Conservation (phyloP, 2,888 invertebrate species). For the Pristionchus mayeri region DNA sequence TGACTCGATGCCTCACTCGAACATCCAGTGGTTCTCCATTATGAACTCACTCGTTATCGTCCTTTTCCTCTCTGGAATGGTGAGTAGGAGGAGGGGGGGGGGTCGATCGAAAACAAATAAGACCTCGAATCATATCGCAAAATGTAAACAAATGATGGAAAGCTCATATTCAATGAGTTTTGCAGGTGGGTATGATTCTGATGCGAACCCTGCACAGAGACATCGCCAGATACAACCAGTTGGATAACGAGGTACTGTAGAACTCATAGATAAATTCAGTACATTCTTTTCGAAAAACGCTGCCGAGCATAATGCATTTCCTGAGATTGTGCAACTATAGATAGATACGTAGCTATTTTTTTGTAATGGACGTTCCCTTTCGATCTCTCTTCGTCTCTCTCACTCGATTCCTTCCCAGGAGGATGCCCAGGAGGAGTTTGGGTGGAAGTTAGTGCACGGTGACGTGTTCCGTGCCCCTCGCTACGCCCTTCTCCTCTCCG, state of each 20-base stretch:
- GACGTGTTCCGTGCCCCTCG: conserved; percentile 83
- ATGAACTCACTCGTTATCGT: conserved; percentile 94
- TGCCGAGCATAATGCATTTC: too few relatives aligned
- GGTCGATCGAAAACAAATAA: background rate
- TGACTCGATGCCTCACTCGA: conserved; percentile 97
- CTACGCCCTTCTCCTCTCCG: conserved; percentile 94
- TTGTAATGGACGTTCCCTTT: too few relatives aligned
- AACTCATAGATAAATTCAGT: background rate
- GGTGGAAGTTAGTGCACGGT: conserved; percentile 83
- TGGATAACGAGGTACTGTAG: conserved; percentile 79
- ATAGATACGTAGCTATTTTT: too few relatives aligned
- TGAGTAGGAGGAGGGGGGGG: background rate
- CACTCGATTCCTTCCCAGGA: conserved; percentile 77
- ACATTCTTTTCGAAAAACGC: background rate
- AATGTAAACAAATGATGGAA: too few relatives aligned
- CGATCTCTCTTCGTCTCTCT: background rate
- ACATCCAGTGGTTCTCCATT: conserved; percentile 83
- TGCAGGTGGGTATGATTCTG: conserved; percentile 93
- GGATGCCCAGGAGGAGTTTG: conserved; percentile 87
- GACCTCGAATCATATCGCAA: background rate
- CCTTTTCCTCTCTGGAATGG: conserved; percentile 95
- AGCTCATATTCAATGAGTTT: background rate
- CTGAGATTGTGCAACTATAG: too few relatives aligned
- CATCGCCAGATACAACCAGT: conserved; percentile 97
- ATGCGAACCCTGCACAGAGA: conserved; percentile 96